Percentiles rank a stretch among this genome's conserved stretches.
Conservation (phyloP, 1,140 invertebrate species). For the Ostrea edulis region DNA sequence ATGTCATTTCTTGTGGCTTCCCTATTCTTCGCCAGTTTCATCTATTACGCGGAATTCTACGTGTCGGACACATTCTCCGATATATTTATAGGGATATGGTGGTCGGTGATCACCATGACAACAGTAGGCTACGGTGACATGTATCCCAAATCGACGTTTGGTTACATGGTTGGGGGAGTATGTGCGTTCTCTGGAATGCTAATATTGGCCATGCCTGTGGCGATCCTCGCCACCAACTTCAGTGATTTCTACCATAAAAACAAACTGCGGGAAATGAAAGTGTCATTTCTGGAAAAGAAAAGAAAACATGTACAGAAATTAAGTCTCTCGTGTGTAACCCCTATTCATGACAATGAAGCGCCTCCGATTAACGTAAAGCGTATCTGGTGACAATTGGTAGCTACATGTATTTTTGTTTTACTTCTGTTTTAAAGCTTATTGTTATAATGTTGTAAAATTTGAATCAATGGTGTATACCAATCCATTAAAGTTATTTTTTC, state of each 20-base stretch:
- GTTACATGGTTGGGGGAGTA: slow-evolving; percentile 86
- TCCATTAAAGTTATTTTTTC: too few species aligned
- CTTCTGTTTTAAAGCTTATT: too few species aligned
- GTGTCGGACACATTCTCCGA: slow-evolving; percentile 79
- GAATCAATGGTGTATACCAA: too few species aligned
- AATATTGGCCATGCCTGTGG: slow-evolving; percentile 92
- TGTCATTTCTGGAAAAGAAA: not conserved
- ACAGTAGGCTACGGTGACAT: slow-evolving; percentile 93
- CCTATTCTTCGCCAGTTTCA: slow-evolving; percentile 64
- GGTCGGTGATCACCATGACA: slow-evolving; percentile 98
- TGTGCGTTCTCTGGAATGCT: slow-evolving; percentile 93
- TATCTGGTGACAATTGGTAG: not conserved
- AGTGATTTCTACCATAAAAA: slow-evolving; percentile 59
- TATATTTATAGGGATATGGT: slow-evolving; percentile 97
- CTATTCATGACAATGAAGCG: not conserved
- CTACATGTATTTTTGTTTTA: too few species aligned
- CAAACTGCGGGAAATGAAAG: slow-evolving; percentile 38
- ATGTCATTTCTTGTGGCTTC: slow-evolving; percentile 66
- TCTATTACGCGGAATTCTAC: slow-evolving; percentile 68
- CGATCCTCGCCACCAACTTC: slow-evolving; percentile 94
- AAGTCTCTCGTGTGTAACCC: not conserved
- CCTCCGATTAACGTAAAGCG: not conserved
- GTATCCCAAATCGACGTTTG: slow-evolving; percentile 62
- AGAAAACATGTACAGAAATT: not conserved
- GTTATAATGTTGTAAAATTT: too few species aligned